Evolutionary conservation across 1,140 invertebrate species (phyloP).

Genomic region (Araneus ventricosus): DNA sequence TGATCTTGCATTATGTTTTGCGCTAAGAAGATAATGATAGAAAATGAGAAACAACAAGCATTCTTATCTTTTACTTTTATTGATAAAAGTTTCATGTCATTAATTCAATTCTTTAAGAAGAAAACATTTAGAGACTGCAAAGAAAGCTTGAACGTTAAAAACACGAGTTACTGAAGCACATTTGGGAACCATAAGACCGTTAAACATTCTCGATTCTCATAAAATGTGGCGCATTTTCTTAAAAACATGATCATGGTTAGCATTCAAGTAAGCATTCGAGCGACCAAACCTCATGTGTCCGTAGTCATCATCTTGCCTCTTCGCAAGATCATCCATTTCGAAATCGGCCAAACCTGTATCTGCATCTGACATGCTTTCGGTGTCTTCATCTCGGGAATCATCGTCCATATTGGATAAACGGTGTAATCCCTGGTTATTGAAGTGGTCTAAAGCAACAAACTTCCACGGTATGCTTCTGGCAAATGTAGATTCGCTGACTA

Average conservation of each 20-base stretch:
- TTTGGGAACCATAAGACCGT: too few species aligned
- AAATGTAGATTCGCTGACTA: neutral
- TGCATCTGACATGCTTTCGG: neutral
- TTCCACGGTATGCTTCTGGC: neutral
- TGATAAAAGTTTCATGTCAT: too few species aligned
- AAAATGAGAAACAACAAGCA: too few species aligned
- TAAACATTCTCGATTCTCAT: neutral
- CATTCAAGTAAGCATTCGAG: neutral
- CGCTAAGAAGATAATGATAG: too few species aligned
- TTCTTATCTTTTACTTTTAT: too few species aligned
- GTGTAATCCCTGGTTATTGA: neutral
- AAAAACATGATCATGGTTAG: neutral
- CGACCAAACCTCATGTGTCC: constrained; percentile 85
- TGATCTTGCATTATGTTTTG: too few species aligned
- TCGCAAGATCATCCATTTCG: neutral
- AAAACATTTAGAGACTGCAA: too few species aligned
- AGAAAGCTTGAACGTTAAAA: too few species aligned
- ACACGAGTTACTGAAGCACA: too few species aligned
- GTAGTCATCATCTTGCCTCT: constrained; percentile 79
- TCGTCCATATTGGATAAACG: neutral
- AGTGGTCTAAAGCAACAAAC: neutral
- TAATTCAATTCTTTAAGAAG: too few species aligned
- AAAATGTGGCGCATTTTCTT: neutral
- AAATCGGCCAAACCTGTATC: constrained; percentile 18
- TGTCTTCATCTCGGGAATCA: neutral